Evolutionary conservation across 2,888 invertebrate species (phyloP).

Genomic region (Ernsta delagoae): DNA sequence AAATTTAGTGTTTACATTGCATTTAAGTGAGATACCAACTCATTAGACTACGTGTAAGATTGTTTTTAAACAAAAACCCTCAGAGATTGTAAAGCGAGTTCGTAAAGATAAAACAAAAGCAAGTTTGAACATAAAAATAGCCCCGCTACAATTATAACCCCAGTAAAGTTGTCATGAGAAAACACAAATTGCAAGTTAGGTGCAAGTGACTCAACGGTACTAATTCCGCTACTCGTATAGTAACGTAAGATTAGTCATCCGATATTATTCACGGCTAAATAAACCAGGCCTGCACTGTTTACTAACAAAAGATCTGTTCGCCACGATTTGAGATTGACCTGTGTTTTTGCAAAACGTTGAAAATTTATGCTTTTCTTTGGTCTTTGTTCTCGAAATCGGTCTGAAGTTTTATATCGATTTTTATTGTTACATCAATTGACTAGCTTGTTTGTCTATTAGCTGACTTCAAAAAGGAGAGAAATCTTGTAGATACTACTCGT

Average conservation of each 20-base stretch:
- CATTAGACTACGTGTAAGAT: too few species aligned
- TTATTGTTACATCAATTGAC: neutral
- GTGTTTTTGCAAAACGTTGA: neutral
- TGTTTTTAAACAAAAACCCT: neutral
- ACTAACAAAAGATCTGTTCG: constrained; percentile 47
- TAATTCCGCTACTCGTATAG: constrained; percentile 48
- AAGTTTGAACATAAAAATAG: constrained; percentile 15
- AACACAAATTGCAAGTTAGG: constrained; percentile 9
- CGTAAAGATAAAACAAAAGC: constrained; percentile 2
- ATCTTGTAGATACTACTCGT: too few species aligned
- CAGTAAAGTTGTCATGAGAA: constrained; percentile 13
- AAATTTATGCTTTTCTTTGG: constrained; percentile 1
- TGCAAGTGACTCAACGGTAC: constrained; percentile 51
- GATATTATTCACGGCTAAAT: constrained; percentile 52
- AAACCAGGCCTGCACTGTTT: constrained; percentile 48
- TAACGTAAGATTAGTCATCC: constrained; percentile 51
- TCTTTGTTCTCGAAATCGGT: neutral
- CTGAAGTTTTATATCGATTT: neutral
- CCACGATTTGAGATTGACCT: constrained; percentile 34
- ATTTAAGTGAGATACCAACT: too few species aligned
- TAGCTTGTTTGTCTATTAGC: neutral
- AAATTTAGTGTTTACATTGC: too few species aligned
- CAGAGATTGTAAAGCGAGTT: neutral
- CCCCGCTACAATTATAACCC: constrained; percentile 13
- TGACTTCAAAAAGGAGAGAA: neutral